Base-by-base conservation (phyloP, 1,140 invertebrate species). In the Bicyclus anynana region DNA sequence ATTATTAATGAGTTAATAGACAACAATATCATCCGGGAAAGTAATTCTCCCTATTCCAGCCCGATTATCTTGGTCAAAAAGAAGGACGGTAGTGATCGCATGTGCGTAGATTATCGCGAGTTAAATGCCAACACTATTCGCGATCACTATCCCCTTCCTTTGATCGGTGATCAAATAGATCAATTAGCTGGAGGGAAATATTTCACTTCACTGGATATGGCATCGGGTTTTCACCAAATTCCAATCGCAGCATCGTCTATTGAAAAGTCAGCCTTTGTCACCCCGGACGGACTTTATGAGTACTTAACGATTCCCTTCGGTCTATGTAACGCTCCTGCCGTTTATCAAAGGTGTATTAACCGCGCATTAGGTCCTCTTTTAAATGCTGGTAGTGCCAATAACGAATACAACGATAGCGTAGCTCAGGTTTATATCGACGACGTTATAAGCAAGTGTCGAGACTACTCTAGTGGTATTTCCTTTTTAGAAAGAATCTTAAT, bases 191-290 rank as follows among this genome's bases (percentile, higher is more conserved):
- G 53, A 0, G 40, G 52, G 0, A 7, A 37, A 5, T 61, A 35
- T 12, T 67, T 23, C 23, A 52, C 49, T 5, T 53, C 50, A 2
- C 42, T 65, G 0, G 60, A 67, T 47, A 49, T 65, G 33, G 65
- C 62, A n/a, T 33, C 59, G 0, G 77, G 80, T 5, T 80, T 76
- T 14, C 69, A 79, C 37, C 82, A 87, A 20, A 72, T 86, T 0
- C 63, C 62, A 0, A 69, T 92, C 2, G 68, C 82, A 4, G 35
- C 59, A 18, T 27, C 54, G 0, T 72, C 77, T 42, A 77, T 65
- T 5, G 59, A 76, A 6, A 91, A 90, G 73, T 91, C 90, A 0
- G 89, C 89, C 0, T 91, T 91, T 38, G 59, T 74, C 0, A 84
- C 76, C 0, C 69, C 65, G 0, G 68, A 70, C 16, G 68, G 68